Conservation (phyloP, 2,888 invertebrate genomes). For the Dysmachus trigonus region DNA sequence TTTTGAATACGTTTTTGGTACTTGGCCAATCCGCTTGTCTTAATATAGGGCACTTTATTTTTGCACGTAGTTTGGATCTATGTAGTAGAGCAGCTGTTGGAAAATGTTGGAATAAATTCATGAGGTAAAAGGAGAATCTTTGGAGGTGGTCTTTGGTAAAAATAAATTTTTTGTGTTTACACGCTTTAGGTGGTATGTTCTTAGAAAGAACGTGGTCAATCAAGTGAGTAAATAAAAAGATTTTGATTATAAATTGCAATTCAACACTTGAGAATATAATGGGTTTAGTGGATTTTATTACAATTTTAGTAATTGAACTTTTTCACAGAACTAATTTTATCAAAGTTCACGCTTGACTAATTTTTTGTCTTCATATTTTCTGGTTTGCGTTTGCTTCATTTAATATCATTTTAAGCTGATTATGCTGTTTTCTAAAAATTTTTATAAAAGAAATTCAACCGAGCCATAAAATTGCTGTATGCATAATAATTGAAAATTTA, state of each 20-base stretch:
- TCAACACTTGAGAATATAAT: background rate
- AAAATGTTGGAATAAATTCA: background rate
- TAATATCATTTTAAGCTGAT: background rate
- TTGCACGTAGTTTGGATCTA: background rate
- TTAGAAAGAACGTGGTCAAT: background rate
- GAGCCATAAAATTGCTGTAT: background rate
- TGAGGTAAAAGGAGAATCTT: background rate
- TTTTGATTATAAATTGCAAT: background rate
- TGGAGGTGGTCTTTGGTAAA: background rate
- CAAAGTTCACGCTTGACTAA: background rate
- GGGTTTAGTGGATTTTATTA: background rate
- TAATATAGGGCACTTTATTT: background rate
- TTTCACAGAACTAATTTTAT: background rate
- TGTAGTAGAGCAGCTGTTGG: background rate
- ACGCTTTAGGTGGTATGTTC: background rate
- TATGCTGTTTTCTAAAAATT: background rate
- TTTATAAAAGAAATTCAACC: background rate
- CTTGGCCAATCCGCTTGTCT: background rate
- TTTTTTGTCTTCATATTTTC: background rate
- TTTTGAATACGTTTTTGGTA: background rate
- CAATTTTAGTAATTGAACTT: background rate
- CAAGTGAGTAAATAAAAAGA: background rate
- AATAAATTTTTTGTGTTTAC: background rate
- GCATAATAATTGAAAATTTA: background rate
- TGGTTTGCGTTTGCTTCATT: background rate